Conservation (phyloP, 1,140 invertebrate genomes). For the Drosophila pruinosa region DNA sequence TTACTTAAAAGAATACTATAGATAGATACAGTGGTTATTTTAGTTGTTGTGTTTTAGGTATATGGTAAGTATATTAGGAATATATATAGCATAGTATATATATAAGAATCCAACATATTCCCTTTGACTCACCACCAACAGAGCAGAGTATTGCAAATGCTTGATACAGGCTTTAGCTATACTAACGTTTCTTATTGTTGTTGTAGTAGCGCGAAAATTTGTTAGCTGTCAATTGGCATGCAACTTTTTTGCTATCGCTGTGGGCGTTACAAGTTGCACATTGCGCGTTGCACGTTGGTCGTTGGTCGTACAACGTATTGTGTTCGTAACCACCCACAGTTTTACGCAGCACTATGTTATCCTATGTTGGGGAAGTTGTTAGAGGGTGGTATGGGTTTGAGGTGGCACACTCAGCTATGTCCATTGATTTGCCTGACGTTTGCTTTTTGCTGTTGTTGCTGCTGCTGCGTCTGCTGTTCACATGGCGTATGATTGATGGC, state of each 20-base stretch:
- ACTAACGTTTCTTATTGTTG: constrained; percentile 14
- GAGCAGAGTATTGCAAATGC: constrained; percentile 15
- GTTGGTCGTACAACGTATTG: constrained; percentile 3
- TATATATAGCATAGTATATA: too few species aligned
- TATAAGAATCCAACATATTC: too few species aligned
- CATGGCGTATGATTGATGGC: constrained; percentile 78
- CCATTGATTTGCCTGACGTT: constrained; percentile 56
- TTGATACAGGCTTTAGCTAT: constrained; percentile 16
- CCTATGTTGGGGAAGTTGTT: background rate
- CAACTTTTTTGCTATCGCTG: constrained; percentile 48
- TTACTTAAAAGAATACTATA: too few species aligned
- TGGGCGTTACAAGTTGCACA: constrained; percentile 36
- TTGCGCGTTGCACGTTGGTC: constrained; percentile 12
- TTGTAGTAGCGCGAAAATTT: constrained; percentile 32
- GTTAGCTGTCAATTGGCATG: constrained; percentile 59
- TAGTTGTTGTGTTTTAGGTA: too few species aligned
- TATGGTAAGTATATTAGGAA: too few species aligned
- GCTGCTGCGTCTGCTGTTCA: constrained; percentile 62
- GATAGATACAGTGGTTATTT: too few species aligned
- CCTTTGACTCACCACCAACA: too few species aligned
- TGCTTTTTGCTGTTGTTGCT: constrained; percentile 12
- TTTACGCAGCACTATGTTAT: constrained; percentile 4
- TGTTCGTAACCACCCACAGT: constrained; percentile 23
- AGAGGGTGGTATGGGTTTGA: background rate
- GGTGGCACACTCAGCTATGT: constrained; percentile 1